Evolutionary conservation across 2,797 vertebrate species (phyloP).

Genomic region (Macropodus opercularis): DNA sequence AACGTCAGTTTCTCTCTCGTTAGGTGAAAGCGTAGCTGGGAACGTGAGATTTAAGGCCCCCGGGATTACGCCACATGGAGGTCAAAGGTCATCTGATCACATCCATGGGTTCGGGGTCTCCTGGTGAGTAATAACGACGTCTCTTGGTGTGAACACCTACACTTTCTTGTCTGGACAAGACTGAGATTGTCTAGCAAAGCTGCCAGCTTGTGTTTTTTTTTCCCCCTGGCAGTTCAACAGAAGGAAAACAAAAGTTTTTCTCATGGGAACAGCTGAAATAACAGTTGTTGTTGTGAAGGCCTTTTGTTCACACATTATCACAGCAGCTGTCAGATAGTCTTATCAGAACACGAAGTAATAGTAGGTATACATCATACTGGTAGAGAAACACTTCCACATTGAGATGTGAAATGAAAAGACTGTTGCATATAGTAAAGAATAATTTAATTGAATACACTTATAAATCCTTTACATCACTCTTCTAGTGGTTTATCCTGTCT

Average conservation of each 20-base stretch:
- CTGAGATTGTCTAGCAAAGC: slow-evolving; percentile 26
- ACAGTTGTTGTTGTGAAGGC: slow-evolving; percentile 55
- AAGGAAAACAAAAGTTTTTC: slow-evolving; percentile 52
- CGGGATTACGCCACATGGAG: slow-evolving; percentile 82
- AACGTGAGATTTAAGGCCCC: slow-evolving; percentile 64
- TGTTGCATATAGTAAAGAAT: neutral
- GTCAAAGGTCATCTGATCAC: slow-evolving; percentile 88
- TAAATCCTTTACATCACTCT: neutral
- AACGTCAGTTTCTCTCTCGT: slow-evolving; percentile 19
- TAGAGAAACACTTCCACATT: neutral
- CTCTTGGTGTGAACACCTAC: slow-evolving; percentile 6
- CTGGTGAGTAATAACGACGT: slow-evolving; percentile 76
- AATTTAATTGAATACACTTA: too few species aligned
- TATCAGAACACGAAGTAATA: slow-evolving; percentile 27
- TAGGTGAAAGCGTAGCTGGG: slow-evolving; percentile 68
- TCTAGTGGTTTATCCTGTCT: neutral
- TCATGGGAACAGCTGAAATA: slow-evolving; percentile 49
- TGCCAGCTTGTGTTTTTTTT: slow-evolving; percentile 28
- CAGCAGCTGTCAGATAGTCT: slow-evolving; percentile 59
- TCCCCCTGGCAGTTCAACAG: slow-evolving; percentile 28
- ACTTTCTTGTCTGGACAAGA: slow-evolving; percentile 37
- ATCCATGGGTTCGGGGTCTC: slow-evolving; percentile 85
- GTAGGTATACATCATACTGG: slow-evolving; percentile 14
- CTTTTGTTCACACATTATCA: slow-evolving; percentile 50
- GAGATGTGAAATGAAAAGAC: neutral